Percentiles rank a stretch among this genome's conserved stretches.
Evolutionary conservation across 2,888 invertebrate genomes (phyloP).

Genomic region (Plagodis pulveraria): DNA sequence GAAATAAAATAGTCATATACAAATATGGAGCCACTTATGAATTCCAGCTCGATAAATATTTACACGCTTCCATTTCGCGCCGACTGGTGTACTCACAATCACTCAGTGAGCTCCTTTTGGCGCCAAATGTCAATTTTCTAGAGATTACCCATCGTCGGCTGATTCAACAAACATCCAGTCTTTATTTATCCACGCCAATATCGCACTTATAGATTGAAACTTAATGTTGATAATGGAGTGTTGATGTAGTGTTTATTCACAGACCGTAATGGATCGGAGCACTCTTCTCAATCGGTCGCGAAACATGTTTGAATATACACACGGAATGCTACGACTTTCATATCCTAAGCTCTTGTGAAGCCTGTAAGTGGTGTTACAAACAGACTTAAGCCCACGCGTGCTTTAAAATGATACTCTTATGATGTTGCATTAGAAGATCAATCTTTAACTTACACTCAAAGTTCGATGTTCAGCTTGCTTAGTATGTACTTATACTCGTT

Average conservation of each 20-base stretch:
- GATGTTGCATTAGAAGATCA: slow-evolving; percentile 38
- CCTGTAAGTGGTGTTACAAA: slow-evolving; percentile 52
- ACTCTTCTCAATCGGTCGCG: slow-evolving; percentile 75
- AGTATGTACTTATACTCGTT: no score
- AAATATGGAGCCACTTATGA: slow-evolving; percentile 55
- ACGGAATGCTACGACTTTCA: slow-evolving; percentile 73
- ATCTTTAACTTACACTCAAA: slow-evolving; percentile 16
- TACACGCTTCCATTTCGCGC: slow-evolving; percentile 58
- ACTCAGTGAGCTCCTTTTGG: slow-evolving; percentile 65
- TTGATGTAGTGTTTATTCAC: slow-evolving; percentile 63
- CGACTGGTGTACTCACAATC: slow-evolving; percentile 66
- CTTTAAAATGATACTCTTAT: slow-evolving; percentile 38
- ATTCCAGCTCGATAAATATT: slow-evolving; percentile 67
- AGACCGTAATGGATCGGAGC: slow-evolving; percentile 73
- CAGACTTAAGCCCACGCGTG: slow-evolving; percentile 30
- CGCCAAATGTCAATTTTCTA: slow-evolving; percentile 77
- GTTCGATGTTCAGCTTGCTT: slow-evolving; percentile 1
- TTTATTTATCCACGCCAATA: slow-evolving; percentile 51
- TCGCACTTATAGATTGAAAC: slow-evolving; percentile 46
- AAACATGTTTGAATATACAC: slow-evolving; percentile 72
- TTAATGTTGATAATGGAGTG: slow-evolving; percentile 60
- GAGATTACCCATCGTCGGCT: slow-evolving; percentile 64
- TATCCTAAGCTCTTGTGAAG: slow-evolving; percentile 57
- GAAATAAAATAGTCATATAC: slow-evolving; percentile 30
- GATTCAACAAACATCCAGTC: slow-evolving; percentile 53